A percentile compares a stretch with the other conserved stretches of the same genome.
These are phyloP conservation scores for Tetragnatha versicolor DNA, from an alignment of 1,140 invertebrate species.

Conservation along the genomic window DNA sequence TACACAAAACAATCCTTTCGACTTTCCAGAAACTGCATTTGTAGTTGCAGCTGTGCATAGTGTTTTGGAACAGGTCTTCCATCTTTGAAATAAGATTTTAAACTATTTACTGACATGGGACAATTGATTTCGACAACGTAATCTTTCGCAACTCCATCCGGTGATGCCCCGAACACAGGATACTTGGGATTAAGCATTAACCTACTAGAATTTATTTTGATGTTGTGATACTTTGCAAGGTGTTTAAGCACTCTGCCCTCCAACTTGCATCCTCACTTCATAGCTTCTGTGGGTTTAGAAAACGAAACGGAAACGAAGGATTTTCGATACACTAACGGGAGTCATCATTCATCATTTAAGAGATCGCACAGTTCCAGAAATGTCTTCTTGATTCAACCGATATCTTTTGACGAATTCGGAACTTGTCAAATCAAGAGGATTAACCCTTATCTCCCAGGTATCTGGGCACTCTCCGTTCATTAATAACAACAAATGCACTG, in stretches of 20 bases:
- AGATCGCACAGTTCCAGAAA: no score
- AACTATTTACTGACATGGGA: neutral
- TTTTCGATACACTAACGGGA: no score
- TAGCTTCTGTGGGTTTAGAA: neutral
- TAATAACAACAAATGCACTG: no score
- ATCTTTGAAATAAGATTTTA: no score
- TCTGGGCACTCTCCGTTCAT: no score
- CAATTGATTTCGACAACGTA: neutral
- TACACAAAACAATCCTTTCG: neutral
- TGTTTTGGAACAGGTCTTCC: neutral
- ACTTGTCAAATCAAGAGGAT: no score
- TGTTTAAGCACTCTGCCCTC: no score
- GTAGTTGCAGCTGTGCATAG: neutral
- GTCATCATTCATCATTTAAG: no score
- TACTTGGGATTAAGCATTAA: neutral
- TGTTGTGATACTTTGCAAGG: neutral
- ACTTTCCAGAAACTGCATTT: neutral
- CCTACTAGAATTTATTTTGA: neutral
- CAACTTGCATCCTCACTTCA: neutral
- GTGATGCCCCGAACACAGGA: neutral
- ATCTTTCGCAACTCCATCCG: neutral
- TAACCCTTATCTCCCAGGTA: no score
- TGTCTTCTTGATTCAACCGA: no score
- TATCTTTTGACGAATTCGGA: no score
- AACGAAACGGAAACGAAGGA: no score